Percentiles rank a stretch among this genome's conserved stretches.
These are phyloP conservation scores for Cephus pulcher DNA, from an alignment of 2,888 invertebrate species.

Conservation along the genomic window DNA sequence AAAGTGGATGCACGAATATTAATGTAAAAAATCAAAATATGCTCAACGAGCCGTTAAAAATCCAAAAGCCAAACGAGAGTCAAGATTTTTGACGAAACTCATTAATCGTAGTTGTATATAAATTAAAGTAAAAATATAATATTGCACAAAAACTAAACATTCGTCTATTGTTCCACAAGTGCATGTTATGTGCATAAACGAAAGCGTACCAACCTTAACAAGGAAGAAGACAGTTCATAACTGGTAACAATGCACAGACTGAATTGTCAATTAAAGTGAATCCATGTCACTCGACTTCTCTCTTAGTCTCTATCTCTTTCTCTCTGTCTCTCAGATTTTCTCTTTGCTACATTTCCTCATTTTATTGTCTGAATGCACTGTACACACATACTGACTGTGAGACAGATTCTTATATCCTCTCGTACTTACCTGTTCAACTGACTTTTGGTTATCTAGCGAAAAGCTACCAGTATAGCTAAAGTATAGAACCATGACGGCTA, in stretches of 20 bases:
- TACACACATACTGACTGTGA: conserved; percentile 7
- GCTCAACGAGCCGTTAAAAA: neutral
- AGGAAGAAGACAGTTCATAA: neutral
- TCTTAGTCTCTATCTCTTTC: neutral
- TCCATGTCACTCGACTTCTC: neutral
- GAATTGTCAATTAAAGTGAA: neutral
- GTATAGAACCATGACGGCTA: conserved; percentile 16
- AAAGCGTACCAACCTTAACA: neutral
- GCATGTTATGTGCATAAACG: neutral
- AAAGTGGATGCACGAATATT: neutral
- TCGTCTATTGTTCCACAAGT: neutral
- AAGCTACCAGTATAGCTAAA: neutral
- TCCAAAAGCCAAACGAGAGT: neutral
- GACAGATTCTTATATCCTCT: conserved; percentile 2
- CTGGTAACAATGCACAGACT: neutral
- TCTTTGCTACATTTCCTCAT: conserved; percentile 18
- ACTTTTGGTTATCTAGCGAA: conserved; percentile 14
- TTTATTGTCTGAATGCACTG: conserved; percentile 11
- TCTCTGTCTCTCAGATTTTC: conserved; percentile 10
- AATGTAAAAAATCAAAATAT: neutral
- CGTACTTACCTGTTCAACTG: conserved; percentile 19
- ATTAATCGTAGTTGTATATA: conserved; percentile 17
- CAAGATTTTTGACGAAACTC: neutral
- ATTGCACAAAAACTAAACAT: neutral
- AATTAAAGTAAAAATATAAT: neutral